phyloP scores from a whole-genome alignment of 2,888 invertebrate genomes.

The Falcaria lacertinaria region DNA sequence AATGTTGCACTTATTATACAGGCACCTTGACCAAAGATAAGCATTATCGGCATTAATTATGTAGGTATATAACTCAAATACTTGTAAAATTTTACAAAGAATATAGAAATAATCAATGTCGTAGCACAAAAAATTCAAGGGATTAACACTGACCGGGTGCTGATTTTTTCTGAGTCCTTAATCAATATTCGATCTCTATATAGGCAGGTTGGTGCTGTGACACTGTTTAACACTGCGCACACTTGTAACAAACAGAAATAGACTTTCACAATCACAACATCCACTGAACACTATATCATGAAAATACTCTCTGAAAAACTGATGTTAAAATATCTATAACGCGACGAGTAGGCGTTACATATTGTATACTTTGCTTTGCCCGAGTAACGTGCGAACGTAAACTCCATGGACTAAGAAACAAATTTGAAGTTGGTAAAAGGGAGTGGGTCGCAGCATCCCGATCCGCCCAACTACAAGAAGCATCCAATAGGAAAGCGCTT shows the following conservation, averaged over 20 bases:
- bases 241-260: conserved; percentile 25
- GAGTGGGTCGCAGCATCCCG: conserved; percentile 44
- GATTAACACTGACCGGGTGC: too few relatives aligned
- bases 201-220: too few relatives aligned
- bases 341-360: conserved; percentile 61
- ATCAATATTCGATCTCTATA: too few relatives aligned
- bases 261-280: conserved; percentile 32
- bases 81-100: too few relatives aligned
- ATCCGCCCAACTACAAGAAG: conserved; percentile 49
- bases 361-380: conserved; percentile 34
- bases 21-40: too few relatives aligned
- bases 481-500: conserved; percentile 47
- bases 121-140: too few relatives aligned
- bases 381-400: conserved; percentile 36
- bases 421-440: conserved; percentile 37
- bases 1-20: too few relatives aligned
- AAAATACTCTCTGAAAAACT: conserved; percentile 50
- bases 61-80: too few relatives aligned
- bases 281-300: conserved; percentile 56
- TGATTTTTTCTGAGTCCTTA: too few relatives aligned
- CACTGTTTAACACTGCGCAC: conserved; percentile 16
- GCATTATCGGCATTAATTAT: too few relatives aligned
- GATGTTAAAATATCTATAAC: conserved; percentile 38
- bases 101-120: too few relatives aligned
- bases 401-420: conserved; percentile 43